Conservation (phyloP, 2,797 vertebrate genomes). For the Podarcis lilfordi region DNA sequence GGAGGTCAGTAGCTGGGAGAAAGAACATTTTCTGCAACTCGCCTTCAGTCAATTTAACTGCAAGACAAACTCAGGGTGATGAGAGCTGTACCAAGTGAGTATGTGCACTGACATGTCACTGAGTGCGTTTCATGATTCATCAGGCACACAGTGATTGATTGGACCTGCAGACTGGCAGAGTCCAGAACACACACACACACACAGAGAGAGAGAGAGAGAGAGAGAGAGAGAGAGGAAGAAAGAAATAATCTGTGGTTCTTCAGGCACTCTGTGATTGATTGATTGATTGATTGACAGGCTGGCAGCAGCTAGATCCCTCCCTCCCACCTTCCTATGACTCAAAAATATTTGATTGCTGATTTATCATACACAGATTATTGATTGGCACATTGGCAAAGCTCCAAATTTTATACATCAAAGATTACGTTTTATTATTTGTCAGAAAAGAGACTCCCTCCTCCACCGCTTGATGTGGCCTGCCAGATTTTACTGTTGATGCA, state of each 20-base stretch:
- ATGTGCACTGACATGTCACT: constrained; percentile 69
- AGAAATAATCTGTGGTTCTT: constrained; percentile 40
- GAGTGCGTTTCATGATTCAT: constrained; percentile 72
- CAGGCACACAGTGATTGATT: constrained; percentile 65
- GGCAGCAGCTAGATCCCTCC: constrained; percentile 34
- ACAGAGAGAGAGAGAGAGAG: not conserved
- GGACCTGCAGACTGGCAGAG: constrained; percentile 59
- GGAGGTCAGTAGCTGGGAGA: constrained; percentile 63
- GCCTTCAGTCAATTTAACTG: constrained; percentile 65
- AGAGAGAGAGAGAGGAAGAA: not conserved
- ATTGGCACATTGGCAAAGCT: constrained; percentile 56
- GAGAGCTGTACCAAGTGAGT: constrained; percentile 55
- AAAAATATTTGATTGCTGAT: constrained; percentile 57
- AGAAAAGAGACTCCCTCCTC: constrained; percentile 38
- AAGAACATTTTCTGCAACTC: constrained; percentile 56
- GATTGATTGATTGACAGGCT: constrained; percentile 55
- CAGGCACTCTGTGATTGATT: constrained; percentile 61
- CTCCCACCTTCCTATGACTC: constrained; percentile 31
- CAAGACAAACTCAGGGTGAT: constrained; percentile 68
- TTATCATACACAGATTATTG: constrained; percentile 44
- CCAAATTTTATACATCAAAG: constrained; percentile 57
- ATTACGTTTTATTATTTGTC: constrained; percentile 60
- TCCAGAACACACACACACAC: constrained; percentile 21
- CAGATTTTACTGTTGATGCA: constrained; percentile 30
- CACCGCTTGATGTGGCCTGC: constrained; percentile 44